Evolutionary conservation across 2,113 vertebrate genomes (phyloP).

Genomic region (Apteryx owenii): DNA sequence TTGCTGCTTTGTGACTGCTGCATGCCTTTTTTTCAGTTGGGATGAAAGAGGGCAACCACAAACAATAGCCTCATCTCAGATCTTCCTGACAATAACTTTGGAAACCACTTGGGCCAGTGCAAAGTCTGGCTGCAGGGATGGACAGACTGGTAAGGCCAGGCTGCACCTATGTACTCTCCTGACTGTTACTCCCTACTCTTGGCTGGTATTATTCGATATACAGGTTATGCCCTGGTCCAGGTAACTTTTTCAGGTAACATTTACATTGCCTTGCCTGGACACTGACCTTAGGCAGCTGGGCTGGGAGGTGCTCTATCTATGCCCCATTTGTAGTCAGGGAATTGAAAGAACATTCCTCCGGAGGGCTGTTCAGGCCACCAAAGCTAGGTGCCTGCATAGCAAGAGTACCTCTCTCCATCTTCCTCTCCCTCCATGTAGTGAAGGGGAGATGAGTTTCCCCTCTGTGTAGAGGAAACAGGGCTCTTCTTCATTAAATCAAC

Average conservation of each 20-base stretch:
- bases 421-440: neutral
- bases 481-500: neutral
- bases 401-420: neutral
- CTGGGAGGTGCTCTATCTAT: neutral
- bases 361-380: neutral
- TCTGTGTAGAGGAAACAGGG: neutral
- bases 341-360: neutral
- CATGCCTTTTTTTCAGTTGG: neutral
- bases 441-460: neutral
- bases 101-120: neutral
- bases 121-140: neutral
- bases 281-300: neutral
- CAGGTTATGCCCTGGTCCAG: neutral
- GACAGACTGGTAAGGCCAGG: conserved; percentile 5
- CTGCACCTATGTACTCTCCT: neutral
- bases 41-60: neutral
- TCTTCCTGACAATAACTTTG: neutral
- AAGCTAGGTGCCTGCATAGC: neutral
- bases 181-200: neutral
- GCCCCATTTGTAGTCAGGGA: neutral
- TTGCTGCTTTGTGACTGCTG: neutral
- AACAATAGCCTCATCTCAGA: neutral
- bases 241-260: neutral
- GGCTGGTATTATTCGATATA: neutral
- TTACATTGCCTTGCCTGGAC: neutral